Evolutionary conservation across 2,888 invertebrate genomes (phyloP), one percentile per base, ranked within the genome.

Genomic region (Tinea pellionella): DNA sequence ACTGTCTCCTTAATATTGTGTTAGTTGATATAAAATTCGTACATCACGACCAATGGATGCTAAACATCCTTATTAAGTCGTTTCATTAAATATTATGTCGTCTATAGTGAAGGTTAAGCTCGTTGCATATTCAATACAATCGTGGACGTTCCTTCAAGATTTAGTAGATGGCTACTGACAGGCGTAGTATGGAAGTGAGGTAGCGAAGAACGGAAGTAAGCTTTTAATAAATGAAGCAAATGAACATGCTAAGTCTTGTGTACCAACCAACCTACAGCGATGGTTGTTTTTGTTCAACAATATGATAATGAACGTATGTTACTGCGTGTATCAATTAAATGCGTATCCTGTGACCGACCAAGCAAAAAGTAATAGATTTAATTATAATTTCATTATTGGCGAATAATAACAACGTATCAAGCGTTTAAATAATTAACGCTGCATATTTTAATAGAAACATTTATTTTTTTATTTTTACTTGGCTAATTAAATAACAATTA

Each of bases 141-240:
- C 32, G 32, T 64, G 65, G 67, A 65, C 60, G 60, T 47, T 70
- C 69, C 64, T 66, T 69, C 68, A 71, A 71, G 72, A 74, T 75
- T 77, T 75, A 77, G 74, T 75, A 74, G 73, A 71, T 67, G 61
- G 67, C 63, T 67, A 32, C 18, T 47, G 41, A 32, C 53, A n/a
- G 37, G 60, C 37, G 13, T 51, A 24, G 43, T 65, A 63, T 66
- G 61, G 59, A 61, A 63, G 56, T 59, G 61, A 60, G 55, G 53
- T 66, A 67, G 62, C 64, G 63, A 64, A 66, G 69, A 69, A 66
- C 74, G 81, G 80, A 82, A 78, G 77, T 78, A 68, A 76, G 76
- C 80, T 79, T 78, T 76, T 74, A 69, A 77, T 68, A 69, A 68
- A 75, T 72, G 71, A 73, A 73, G 67, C 67, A 72, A 72, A 61